phyloP scores from a whole-genome alignment of 2,888 invertebrate species.

The Ophion ellenae region DNA sequence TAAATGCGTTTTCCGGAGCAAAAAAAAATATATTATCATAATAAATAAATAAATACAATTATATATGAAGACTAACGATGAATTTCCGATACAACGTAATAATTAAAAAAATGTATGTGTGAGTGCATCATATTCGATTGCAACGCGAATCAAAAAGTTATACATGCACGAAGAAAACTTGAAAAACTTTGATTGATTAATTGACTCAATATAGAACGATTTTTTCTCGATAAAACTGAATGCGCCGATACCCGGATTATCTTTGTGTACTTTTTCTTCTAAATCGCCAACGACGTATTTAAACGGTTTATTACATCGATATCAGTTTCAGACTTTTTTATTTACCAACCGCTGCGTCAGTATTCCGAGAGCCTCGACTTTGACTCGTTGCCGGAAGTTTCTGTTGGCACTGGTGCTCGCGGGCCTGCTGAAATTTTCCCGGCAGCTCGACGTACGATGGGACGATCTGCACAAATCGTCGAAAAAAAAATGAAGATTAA shows the following conservation, averaged over 20 bases:
- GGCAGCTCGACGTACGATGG: constrained; percentile 55
- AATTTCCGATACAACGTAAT: too few relatives aligned
- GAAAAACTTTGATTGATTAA: too few relatives aligned
- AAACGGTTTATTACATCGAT: neutral
- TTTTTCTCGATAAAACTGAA: neutral
- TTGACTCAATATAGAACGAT: neutral
- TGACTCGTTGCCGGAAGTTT: constrained; percentile 28
- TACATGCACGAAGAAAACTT: too few relatives aligned
- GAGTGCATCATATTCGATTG: too few relatives aligned
- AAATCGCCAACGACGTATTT: neutral
- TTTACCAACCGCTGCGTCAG: constrained; percentile 62
- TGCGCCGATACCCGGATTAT: neutral
- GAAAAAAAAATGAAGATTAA: neutral
- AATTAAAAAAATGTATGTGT: too few relatives aligned
- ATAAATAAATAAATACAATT: too few relatives aligned
- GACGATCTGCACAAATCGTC: constrained; percentile 25
- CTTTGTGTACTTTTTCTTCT: neutral
- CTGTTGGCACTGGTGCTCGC: constrained; percentile 44
- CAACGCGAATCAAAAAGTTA: too few relatives aligned
- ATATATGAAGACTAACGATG: too few relatives aligned
- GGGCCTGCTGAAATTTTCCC: constrained; percentile 60
- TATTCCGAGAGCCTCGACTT: constrained; percentile 41
- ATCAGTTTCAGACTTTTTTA: constrained; percentile 39
- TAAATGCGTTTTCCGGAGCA: too few relatives aligned
- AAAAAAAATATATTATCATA: too few relatives aligned